phyloP scores from a whole-genome alignment of 1,140 invertebrate genomes.

The Drosophila seguyi region DNA sequence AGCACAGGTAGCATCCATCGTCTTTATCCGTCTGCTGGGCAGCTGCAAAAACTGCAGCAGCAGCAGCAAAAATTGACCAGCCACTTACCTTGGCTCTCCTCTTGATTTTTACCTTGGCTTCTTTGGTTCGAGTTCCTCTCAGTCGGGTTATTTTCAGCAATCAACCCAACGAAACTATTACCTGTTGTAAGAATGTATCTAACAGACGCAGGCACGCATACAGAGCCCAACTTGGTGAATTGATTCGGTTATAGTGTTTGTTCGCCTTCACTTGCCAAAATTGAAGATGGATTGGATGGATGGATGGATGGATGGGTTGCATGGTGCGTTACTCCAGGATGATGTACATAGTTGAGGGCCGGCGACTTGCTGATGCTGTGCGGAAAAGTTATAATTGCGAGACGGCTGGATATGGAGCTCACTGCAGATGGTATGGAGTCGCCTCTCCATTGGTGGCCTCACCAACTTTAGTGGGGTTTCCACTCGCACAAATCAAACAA shows the following conservation, averaged over 20 bases:
- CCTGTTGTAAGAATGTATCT: slow-evolving; percentile 77
- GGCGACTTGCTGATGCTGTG: slow-evolving; percentile 19
- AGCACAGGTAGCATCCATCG: slow-evolving; percentile 54
- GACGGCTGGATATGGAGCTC: slow-evolving; percentile 8
- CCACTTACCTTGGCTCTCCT: slow-evolving; percentile 39
- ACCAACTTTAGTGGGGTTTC: slow-evolving; percentile 17
- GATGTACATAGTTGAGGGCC: not conserved
- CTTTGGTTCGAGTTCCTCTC: slow-evolving; percentile 19
- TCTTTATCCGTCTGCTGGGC: slow-evolving; percentile 36
- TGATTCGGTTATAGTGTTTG: slow-evolving; percentile 26
- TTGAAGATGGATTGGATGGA: slow-evolving; percentile 36
- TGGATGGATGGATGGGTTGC: slow-evolving; percentile 1
- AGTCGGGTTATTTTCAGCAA: slow-evolving; percentile 62
- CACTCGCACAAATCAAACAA: slow-evolving; percentile 21
- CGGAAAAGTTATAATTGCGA: slow-evolving; percentile 40
- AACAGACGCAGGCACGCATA: slow-evolving; percentile 34
- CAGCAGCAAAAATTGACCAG: slow-evolving; percentile 52
- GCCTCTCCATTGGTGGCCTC: slow-evolving; percentile 15
- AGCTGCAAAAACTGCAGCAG: slow-evolving; percentile 56
- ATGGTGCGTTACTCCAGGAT: not conserved
- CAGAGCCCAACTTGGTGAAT: slow-evolving; percentile 1
- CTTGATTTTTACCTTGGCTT: not conserved
- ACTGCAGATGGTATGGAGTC: not conserved
- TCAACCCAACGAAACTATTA: slow-evolving; percentile 56
- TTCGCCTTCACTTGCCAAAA: slow-evolving; percentile 32